A percentile compares a stretch with the other conserved stretches of the same genome.
These are phyloP conservation scores for Stegastes partitus DNA, from an alignment of 2,113 vertebrate genomes.

Conservation along the genomic window DNA sequence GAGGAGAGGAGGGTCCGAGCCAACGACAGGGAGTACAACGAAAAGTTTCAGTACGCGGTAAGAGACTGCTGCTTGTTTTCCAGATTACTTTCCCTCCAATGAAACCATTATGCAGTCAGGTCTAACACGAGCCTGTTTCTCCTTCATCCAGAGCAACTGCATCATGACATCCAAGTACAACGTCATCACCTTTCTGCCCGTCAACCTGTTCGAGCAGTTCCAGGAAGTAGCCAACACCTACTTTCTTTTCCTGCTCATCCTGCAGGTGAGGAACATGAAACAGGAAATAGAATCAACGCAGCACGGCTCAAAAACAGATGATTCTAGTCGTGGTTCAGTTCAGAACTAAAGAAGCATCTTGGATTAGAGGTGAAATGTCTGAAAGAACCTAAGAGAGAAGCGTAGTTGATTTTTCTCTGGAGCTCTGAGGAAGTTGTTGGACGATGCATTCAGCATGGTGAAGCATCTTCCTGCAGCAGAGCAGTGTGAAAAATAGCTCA, in stretches of 20 bases:
- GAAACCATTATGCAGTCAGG: background rate
- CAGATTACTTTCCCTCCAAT: background rate
- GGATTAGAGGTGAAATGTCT: too few relatives aligned
- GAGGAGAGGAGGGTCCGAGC: slow-evolving; percentile 92
- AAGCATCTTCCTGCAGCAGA: too few relatives aligned
- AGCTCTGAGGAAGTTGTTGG: too few relatives aligned
- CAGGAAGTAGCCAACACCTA: slow-evolving; percentile 98
- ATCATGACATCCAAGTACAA: slow-evolving; percentile 98
- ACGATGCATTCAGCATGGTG: too few relatives aligned
- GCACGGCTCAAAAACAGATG: too few relatives aligned
- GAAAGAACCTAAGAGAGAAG: too few relatives aligned
- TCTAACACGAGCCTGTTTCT: background rate
- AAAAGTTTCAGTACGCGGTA: slow-evolving; percentile 96
- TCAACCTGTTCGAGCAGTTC: slow-evolving; percentile 99
- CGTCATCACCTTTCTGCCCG: slow-evolving; percentile 93
- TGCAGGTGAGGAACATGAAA: slow-evolving; percentile 87
- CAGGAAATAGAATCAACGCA: too few relatives aligned
- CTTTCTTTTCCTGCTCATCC: slow-evolving; percentile 96
- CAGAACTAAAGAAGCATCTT: too few relatives aligned
- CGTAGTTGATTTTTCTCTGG: too few relatives aligned
- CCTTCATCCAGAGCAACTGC: slow-evolving; percentile 89
- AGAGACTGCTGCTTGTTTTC: slow-evolving; percentile 61
- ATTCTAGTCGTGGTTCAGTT: too few relatives aligned
- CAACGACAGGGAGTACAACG: slow-evolving; percentile 93
- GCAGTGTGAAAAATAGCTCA: too few relatives aligned